phyloP scores from a whole-genome alignment of 2,888 invertebrate species.

The Rhogogaster chlorosoma region DNA sequence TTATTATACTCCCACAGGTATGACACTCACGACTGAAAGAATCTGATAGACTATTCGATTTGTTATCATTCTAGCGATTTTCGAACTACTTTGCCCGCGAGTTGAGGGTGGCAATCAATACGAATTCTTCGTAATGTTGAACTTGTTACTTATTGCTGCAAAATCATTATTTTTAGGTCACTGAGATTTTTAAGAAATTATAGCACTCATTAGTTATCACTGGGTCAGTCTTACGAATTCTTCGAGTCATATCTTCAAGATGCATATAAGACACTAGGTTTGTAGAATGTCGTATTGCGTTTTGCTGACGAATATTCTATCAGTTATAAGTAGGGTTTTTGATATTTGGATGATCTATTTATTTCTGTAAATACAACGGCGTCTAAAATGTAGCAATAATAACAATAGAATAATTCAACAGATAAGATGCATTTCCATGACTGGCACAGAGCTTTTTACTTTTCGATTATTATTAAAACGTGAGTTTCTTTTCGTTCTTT shows the following conservation, averaged over 20 bases:
- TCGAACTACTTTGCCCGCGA: not conserved
- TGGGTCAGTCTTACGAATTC: not conserved
- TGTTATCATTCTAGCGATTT: not conserved
- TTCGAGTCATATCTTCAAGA: not conserved
- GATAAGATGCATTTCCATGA: slow-evolving; percentile 12
- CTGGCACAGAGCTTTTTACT: not conserved
- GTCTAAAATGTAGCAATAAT: slow-evolving; percentile 37
- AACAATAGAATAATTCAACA: slow-evolving; percentile 34
- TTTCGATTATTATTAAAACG: not conserved
- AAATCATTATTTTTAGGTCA: not conserved
- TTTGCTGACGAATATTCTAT: not conserved
- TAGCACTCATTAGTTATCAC: not conserved
- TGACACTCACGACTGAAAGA: not conserved
- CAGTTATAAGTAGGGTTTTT: not conserved
- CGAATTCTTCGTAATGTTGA: not conserved
- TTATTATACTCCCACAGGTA: not conserved
- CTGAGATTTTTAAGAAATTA: not conserved
- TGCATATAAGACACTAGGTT: not conserved
- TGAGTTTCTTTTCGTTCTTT: slow-evolving; percentile 11
- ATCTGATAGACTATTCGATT: not conserved
- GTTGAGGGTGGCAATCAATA: not conserved
- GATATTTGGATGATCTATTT: slow-evolving; percentile 40
- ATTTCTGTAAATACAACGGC: slow-evolving; percentile 39
- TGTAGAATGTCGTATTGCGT: not conserved
- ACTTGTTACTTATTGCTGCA: not conserved